Evolutionary conservation across 2,113 vertebrate genomes (phyloP).

Genomic region (Rhea pennata): DNA sequence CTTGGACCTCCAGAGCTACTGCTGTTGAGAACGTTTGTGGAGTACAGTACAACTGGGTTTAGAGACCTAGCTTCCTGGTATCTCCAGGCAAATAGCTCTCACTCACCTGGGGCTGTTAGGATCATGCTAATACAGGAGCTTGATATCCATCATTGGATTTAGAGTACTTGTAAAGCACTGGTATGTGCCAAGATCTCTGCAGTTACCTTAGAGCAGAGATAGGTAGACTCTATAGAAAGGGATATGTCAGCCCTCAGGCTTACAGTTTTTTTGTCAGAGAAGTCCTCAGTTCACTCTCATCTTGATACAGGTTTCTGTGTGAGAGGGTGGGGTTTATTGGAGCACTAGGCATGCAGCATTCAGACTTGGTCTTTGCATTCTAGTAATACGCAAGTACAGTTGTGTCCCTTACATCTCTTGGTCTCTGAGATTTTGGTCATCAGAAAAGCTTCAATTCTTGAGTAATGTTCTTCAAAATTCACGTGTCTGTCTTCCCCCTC

Average conservation of each 20-base stretch:
- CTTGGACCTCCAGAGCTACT: neutral
- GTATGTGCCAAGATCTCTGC: neutral
- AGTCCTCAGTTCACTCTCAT: neutral
- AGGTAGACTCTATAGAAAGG: neutral
- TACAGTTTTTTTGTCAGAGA: rapidly evolving
- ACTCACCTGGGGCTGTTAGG: neutral
- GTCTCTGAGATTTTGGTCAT: neutral
- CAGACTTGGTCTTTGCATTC: neutral
- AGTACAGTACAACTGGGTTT: neutral
- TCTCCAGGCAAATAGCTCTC: neutral
- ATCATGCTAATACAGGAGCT: neutral
- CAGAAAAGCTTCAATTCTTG: neutral
- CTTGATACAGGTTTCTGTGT: neutral
- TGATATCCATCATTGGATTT: neutral
- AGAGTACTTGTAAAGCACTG: neutral
- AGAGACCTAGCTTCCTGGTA: neutral
- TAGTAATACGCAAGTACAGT: neutral
- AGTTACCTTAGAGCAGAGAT: neutral
- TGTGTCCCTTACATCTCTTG: neutral
- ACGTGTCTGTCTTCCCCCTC: neutral
- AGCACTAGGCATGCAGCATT: neutral
- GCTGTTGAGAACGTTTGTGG: neutral
- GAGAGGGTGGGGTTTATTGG: neutral
- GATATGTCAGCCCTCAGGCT: neutral
- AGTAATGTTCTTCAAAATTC: neutral